Evolutionary conservation across 2,888 invertebrate genomes (phyloP), one percentile per base, ranked within the genome.

Genomic region (Hirudinaria manillensis): DNA sequence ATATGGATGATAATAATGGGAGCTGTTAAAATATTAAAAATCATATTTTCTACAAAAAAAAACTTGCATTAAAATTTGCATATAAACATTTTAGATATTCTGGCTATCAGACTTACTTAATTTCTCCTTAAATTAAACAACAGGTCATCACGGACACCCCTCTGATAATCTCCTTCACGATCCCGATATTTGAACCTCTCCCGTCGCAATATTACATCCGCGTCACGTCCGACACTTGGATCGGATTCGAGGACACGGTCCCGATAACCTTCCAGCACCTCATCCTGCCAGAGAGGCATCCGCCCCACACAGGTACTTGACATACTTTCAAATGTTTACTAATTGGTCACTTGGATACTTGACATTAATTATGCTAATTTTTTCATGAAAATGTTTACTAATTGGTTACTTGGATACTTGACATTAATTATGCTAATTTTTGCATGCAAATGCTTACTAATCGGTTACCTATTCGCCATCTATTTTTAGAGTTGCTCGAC

Each of bases 201-300:
- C 95, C 96, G 0, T 89, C 91, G 4, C 96, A 97, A 84, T 99
- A 97, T 87, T 91, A 93, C 81, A 90, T 97, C 51, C 89, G 91
- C 80, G 91, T 91, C 3, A 90, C 90, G 32, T 95, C 93, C 76
- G 97, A 99, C 86, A 89, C 91, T 83, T 95, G 91, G 90, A 84
- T 92, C 4, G 89, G 89, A 0, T 88, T 88, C 51, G 88, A 88
- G 80, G 84, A 84, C 4, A 83, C 84, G 38, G 82, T 85, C 77
- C 83, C 87, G 73, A 84, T 89, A 70, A 87, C 87, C 34, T 93
- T 97, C 86, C 90, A 93, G 82, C 91, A 93, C 85, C 88, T 96
- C 61, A 93, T 95, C 78, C 86, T 97, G 75, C 97, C 97, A 0
- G 93, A 94, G 83, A 90, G 90, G 38, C 93, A 94, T 87, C 93